phyloP scores from a whole-genome alignment of 1,140 invertebrate genomes.

The Neomicropteryx cornuta region DNA sequence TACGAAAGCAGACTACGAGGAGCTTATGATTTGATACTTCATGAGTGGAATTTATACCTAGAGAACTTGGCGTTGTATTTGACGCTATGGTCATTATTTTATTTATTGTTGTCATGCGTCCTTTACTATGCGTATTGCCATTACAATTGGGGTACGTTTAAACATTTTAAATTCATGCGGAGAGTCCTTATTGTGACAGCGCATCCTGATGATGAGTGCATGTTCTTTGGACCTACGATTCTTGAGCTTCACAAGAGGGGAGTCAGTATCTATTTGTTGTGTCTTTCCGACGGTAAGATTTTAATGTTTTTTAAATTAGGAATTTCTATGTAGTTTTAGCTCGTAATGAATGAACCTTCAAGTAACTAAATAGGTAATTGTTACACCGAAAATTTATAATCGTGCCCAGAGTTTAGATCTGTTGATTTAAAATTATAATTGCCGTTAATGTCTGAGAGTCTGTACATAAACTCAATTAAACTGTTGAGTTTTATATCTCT shows the following conservation, averaged over 20 bases:
- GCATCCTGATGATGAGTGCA: slow-evolving; percentile 95
- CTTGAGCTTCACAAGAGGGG: slow-evolving; percentile 51
- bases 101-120: slow-evolving; percentile 29
- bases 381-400: no score
- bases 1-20: no score
- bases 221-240: slow-evolving; percentile 95
- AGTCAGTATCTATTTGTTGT: slow-evolving; percentile 68
- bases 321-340: no score
- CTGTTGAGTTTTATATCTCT: no score
- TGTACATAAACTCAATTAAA: no score
- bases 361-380: no score
- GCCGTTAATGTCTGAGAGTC: no score
- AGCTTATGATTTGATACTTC: no score
- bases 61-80: slow-evolving; percentile 31
- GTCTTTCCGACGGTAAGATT: slow-evolving; percentile 68
- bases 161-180: slow-evolving; percentile 26
- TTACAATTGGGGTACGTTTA: slow-evolving; percentile 28
- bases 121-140: slow-evolving; percentile 32
- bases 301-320: slow-evolving; percentile 4
- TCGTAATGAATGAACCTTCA: no score
- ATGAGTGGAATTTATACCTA: no score
- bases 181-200: slow-evolving; percentile 75
- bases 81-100: slow-evolving; percentile 28
- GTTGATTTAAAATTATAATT: no score
- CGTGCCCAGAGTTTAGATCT: no score